phyloP scores from a whole-genome alignment of 2,113 vertebrate genomes.

The Hystrix cristata region DNA sequence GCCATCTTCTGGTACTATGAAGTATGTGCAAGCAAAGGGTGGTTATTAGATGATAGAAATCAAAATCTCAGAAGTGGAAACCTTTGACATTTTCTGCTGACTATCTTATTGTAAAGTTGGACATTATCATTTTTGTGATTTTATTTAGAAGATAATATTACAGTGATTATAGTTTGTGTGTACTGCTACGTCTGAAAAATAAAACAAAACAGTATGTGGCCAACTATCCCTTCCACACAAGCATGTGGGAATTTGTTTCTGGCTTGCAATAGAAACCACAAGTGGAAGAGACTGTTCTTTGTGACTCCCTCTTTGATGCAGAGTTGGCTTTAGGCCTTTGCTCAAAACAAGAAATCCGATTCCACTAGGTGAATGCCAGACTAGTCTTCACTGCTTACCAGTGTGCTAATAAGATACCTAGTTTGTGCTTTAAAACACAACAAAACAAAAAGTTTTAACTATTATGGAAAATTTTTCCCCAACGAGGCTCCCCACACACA shows the following conservation, averaged over 20 bases:
- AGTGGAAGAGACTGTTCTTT: constrained; percentile 58
- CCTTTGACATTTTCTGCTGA: constrained; percentile 22
- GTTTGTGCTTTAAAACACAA: neutral
- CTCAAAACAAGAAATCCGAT: constrained; percentile 55
- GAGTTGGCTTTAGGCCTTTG: constrained; percentile 56
- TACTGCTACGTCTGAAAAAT: constrained; percentile 20
- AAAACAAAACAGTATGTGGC: constrained; percentile 8
- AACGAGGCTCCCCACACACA: accelerated
- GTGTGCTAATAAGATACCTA: neutral
- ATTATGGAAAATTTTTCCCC: neutral
- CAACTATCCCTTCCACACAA: constrained; percentile 4
- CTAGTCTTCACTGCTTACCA: neutral
- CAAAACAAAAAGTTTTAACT: neutral
- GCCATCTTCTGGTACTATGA: constrained; percentile 60
- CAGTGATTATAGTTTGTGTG: constrained; percentile 36
- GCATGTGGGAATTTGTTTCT: constrained; percentile 35
- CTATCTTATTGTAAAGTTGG: constrained; percentile 14
- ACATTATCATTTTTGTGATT: neutral
- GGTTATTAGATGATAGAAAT: neutral
- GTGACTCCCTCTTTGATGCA: constrained; percentile 47
- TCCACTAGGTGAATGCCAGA: constrained; percentile 45
- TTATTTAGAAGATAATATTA: constrained; percentile 39
- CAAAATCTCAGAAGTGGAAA: neutral
- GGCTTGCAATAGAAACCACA: constrained; percentile 47
- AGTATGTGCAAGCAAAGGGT: neutral